A percentile compares a stretch with the other conserved stretches of the same genome.
Evolutionary conservation across 2,113 vertebrate species (phyloP).

Genomic region (Prochilodus magdalenae): DNA sequence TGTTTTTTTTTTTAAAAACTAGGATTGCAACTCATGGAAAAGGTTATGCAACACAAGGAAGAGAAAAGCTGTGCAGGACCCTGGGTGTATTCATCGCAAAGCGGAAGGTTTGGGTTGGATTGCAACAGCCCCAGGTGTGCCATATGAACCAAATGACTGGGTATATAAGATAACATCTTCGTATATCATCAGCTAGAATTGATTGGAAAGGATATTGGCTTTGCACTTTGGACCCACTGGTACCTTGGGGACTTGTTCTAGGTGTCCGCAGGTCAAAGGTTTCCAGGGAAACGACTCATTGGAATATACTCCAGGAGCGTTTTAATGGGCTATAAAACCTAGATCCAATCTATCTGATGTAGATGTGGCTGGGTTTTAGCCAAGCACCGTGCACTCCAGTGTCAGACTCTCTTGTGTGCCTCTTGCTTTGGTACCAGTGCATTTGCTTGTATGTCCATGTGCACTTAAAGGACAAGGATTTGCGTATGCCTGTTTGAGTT

Average conservation of each 20-base stretch:
- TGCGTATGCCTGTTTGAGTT: constrained; percentile 3
- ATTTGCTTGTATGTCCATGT: constrained; percentile 23
- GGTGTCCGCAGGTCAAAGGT: constrained; percentile 57
- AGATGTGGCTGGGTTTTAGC: constrained; percentile 1
- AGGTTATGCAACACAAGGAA: constrained; percentile 67
- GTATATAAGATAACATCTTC: not conserved
- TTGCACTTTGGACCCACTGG: not conserved
- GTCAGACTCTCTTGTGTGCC: not conserved
- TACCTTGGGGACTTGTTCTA: constrained; percentile 44
- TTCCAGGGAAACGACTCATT: constrained; percentile 54
- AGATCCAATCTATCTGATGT: constrained; percentile 53
- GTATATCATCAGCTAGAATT: not conserved
- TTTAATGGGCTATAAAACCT: constrained; percentile 60
- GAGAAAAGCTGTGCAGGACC: constrained; percentile 62
- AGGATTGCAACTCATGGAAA: constrained; percentile 61
- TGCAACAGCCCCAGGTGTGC: not conserved
- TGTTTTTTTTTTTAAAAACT: constrained; percentile 63
- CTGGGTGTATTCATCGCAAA: constrained; percentile 64
- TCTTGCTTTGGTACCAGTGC: not conserved
- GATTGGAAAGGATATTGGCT: not conserved
- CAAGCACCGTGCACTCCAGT: not conserved
- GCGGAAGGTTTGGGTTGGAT: constrained; percentile 42
- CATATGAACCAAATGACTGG: not conserved
- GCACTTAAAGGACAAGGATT: constrained; percentile 13
- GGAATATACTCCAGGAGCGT: constrained; percentile 52